Evolutionary conservation across 2,113 vertebrate species (phyloP).

Genomic region (Triplophysa rosa): DNA sequence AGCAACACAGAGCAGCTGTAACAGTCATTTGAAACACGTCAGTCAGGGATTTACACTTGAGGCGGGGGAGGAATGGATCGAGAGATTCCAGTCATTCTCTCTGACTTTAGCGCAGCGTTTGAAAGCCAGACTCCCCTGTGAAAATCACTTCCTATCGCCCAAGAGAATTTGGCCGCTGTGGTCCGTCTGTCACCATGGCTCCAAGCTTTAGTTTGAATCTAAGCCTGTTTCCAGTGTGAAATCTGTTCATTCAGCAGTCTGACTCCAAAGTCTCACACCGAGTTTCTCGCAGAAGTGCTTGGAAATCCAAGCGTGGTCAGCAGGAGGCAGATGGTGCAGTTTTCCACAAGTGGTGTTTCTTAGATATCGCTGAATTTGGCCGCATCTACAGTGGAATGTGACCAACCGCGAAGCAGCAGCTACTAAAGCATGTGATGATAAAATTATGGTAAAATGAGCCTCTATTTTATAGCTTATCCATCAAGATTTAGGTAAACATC

Average conservation of each 20-base stretch:
- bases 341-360: slow-evolving; percentile 13
- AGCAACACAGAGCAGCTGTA: slow-evolving; percentile 46
- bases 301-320: slow-evolving; percentile 6
- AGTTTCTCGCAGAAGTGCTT: background rate
- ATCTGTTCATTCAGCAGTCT: background rate
- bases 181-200: slow-evolving; percentile 41
- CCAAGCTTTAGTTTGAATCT: slow-evolving; percentile 22
- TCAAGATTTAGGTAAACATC: background rate
- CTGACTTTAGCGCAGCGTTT: slow-evolving; percentile 34
- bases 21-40: slow-evolving; percentile 45
- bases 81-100: slow-evolving; percentile 52
- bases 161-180: slow-evolving; percentile 2
- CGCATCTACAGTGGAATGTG: no score
- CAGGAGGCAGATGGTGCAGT: background rate
- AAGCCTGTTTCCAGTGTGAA: slow-evolving; percentile 1
- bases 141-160: background rate
- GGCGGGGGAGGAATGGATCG: slow-evolving; percentile 36
- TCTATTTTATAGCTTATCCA: no score
- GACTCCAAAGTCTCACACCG: background rate
- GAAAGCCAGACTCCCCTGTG: slow-evolving; percentile 35
- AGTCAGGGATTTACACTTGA: slow-evolving; percentile 49
- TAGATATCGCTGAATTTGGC: background rate
- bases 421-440: no score
- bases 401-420: no score
- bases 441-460: no score